These are phyloP conservation scores for Agriopis marginaria DNA, from an alignment of 2,888 invertebrate species.

Conservation along the genomic window DNA sequence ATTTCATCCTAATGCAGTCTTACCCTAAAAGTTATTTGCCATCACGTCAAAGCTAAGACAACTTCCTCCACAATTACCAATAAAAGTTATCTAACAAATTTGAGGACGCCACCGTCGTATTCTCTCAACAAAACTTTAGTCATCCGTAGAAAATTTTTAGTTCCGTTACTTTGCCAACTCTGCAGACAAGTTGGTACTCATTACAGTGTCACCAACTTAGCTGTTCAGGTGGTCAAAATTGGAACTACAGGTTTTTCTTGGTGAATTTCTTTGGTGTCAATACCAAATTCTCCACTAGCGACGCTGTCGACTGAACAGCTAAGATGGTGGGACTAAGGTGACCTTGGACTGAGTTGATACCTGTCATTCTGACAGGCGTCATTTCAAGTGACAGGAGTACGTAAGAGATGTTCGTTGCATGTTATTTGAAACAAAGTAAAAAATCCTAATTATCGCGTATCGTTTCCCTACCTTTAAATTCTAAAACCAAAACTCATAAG, in stretches of 20 bases:
- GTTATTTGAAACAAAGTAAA: neutral
- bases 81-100: neutral
- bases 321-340: neutral
- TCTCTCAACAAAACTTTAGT: neutral
- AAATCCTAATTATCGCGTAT: no score
- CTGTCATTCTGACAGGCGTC: slow-evolving; percentile 5
- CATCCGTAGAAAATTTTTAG: neutral
- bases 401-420: neutral
- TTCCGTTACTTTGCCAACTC: no score
- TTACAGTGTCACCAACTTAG: neutral
- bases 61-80: slow-evolving; percentile 5
- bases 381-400: neutral
- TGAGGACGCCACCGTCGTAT: neutral
- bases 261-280: no score
- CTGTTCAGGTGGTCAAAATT: no score
- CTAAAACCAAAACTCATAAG: no score
- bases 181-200: neutral
- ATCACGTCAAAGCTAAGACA: slow-evolving; percentile 8
- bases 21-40: slow-evolving; percentile 10
- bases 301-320: no score
- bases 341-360: slow-evolving; percentile 5
- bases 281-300: no score
- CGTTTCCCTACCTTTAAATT: no score
- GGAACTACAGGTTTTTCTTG: no score
- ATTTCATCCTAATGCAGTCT: neutral